Base-by-base conservation (phyloP, 2,888 invertebrate species). In the Papilio elwesi region DNA sequence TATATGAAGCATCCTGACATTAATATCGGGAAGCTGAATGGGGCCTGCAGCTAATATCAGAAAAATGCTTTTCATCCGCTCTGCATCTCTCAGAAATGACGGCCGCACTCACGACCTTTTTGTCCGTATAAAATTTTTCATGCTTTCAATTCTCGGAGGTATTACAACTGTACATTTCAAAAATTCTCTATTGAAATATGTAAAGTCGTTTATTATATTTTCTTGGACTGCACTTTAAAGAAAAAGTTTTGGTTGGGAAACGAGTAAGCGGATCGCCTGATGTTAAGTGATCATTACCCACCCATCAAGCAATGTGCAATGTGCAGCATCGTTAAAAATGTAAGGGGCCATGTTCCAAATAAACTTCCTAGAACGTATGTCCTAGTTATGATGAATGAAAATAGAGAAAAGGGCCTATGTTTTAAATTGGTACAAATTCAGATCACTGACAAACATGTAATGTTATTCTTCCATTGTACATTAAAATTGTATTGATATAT, bases 21-120 rank as follows among this genome's bases (percentile, higher is more conserved):
- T 43, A 62, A 62, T 62, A 62, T 62, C 59, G 59, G 15, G 4
- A 15, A 43, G 43, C 43, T 43, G 59, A 62, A 62, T 62, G 59
- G 43, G 9, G 43, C 43, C 9, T 3, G 0, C 10, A 43, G 15
- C 38, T 52, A 52, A 62, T 62, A 62, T 43, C 15, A 43, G 10
- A 11, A 38, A 52, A 49, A 57, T 57, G 43, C 59, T 15, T 15
- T 62, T 62, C 59, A 62, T 62, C 5, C 43, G 43, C 59, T 15
- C 10, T 15, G 5, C 43, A 43, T 38, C n/a, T 59, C 52, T 9
- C 52, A 15, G 15, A 15, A 52, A 38, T 38, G 57, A 7, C 38
- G 9, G 15, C 13, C 51, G 13, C 57, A 12, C 36, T 36, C 36
- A 13, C 57, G 36, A 57, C 13, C 9, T 59, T 52, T 59, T 38